A percentile compares a stretch with the other conserved stretches of the same genome.
Conservation (phyloP, 2,113 vertebrate genomes). For the Lagopus leucura region DNA sequence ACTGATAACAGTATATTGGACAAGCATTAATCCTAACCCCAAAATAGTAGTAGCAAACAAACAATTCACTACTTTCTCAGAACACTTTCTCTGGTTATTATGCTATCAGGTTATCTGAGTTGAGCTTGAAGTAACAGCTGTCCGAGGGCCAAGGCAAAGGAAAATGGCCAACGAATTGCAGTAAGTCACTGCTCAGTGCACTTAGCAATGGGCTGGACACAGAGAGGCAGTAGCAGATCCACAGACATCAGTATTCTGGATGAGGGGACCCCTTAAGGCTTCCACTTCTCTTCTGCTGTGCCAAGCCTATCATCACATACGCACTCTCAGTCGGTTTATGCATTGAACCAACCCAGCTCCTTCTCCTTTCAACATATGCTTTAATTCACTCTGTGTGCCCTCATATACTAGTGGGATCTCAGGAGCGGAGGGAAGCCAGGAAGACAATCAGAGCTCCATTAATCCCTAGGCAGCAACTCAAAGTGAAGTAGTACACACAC, state of each 20-base stretch:
- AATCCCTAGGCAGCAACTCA: not conserved
- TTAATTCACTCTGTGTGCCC: not conserved
- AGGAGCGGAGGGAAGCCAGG: not conserved
- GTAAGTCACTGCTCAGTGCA: not conserved
- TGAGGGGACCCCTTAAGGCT: not conserved
- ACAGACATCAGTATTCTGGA: not conserved
- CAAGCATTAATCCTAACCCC: not conserved
- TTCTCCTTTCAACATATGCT: not conserved
- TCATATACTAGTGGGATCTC: not conserved
- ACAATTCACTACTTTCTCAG: not conserved
- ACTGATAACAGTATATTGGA: not conserved
- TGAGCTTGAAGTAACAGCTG: not conserved
- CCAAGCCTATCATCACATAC: not conserved
- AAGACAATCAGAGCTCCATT: not conserved
- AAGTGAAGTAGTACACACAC: not conserved
- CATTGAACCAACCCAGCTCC: not conserved
- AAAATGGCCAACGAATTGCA: accelerated
- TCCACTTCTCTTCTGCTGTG: not conserved
- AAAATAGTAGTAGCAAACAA: not conserved
- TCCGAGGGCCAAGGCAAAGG: not conserved
- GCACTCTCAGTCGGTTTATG: accelerated
- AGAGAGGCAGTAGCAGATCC: not conserved
- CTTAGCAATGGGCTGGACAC: not conserved
- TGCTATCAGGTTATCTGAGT: not conserved
- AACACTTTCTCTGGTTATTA: not conserved